Percentiles rank a stretch among this genome's conserved stretches.
Evolutionary conservation across 2,888 invertebrate genomes (phyloP).

Genomic region (Iphiclides podalirius): DNA sequence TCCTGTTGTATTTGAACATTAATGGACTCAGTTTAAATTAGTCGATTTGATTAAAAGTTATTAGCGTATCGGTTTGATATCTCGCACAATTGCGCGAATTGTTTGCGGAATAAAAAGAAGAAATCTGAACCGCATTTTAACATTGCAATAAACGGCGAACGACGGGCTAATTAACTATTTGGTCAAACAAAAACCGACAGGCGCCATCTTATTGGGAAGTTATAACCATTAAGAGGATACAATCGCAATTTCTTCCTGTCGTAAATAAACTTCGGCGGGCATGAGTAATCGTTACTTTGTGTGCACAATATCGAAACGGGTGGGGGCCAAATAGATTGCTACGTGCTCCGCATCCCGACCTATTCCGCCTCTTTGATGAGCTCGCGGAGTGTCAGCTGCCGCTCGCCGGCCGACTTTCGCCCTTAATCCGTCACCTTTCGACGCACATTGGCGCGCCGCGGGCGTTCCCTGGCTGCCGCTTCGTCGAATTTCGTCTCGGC

Average conservation of each 20-base stretch:
- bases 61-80: conserved; percentile 14
- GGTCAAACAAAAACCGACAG: conserved; percentile 33
- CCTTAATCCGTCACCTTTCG: conserved; percentile 23
- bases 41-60: background rate
- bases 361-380: conserved; percentile 29
- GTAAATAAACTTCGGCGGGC: conserved; percentile 69
- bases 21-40: conserved; percentile 2
- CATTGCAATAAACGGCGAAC: conserved; percentile 20
- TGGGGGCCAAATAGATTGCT: conserved; percentile 69
- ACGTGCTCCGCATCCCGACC: conserved; percentile 61
- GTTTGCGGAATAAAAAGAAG: conserved; percentile 16
- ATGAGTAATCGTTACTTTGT: conserved; percentile 76
- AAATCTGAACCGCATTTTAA: conserved; percentile 10
- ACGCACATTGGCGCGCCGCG: conserved; percentile 6
- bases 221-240: conserved; percentile 73
- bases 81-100: conserved; percentile 11
- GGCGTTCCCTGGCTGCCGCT: conserved; percentile 31
- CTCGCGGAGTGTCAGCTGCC: background rate
- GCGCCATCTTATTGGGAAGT: conserved; percentile 60
- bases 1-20: too few relatives aligned
- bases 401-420: conserved; percentile 19
- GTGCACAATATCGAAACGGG: conserved; percentile 68
- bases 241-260: conserved; percentile 78
- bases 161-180: conserved; percentile 29
- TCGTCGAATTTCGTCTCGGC: conserved; percentile 64